Percentiles rank a stretch among this genome's conserved stretches.
Conservation (phyloP, 2,113 vertebrate genomes). For the Lynx canadensis region DNA sequence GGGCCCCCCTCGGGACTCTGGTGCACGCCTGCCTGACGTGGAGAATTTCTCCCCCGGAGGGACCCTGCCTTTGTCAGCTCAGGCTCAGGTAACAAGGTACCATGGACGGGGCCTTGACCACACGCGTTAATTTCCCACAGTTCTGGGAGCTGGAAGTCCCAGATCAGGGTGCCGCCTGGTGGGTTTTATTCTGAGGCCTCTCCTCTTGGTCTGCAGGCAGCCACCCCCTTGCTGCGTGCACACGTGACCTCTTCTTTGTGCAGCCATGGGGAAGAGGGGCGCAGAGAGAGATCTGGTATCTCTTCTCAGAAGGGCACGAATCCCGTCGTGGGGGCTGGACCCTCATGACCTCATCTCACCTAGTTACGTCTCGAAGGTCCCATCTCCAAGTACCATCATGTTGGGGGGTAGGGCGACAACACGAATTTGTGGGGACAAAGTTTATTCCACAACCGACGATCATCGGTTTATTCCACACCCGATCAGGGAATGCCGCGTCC, state of each 20-base stretch:
- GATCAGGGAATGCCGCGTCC: fast-evolving
- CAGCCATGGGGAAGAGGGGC: fast-evolving
- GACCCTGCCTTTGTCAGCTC: neutral
- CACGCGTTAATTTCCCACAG: neutral
- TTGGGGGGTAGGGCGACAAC: neutral
- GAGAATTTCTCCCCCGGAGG: neutral
- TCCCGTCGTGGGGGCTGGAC: neutral
- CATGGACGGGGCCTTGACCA: fast-evolving
- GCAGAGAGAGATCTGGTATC: neutral
- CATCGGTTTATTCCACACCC: neutral
- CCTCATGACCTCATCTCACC: neutral
- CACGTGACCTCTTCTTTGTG: neutral
- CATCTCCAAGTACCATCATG: neutral
- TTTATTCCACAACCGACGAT: neutral
- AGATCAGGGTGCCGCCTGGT: too few relatives aligned
- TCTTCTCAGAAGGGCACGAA: neutral
- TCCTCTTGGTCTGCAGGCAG: neutral
- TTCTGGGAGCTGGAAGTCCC: neutral
- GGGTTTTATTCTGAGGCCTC: neutral
- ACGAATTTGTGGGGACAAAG: neutral
- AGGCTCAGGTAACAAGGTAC: fast-evolving
- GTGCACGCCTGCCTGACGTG: fast-evolving
- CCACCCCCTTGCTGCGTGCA: fast-evolving
- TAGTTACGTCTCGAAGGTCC: neutral
- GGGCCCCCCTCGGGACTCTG: neutral